These are phyloP conservation scores for Vulpes ferrilata DNA, from an alignment of 2,113 vertebrate genomes.

Conservation along the genomic window DNA sequence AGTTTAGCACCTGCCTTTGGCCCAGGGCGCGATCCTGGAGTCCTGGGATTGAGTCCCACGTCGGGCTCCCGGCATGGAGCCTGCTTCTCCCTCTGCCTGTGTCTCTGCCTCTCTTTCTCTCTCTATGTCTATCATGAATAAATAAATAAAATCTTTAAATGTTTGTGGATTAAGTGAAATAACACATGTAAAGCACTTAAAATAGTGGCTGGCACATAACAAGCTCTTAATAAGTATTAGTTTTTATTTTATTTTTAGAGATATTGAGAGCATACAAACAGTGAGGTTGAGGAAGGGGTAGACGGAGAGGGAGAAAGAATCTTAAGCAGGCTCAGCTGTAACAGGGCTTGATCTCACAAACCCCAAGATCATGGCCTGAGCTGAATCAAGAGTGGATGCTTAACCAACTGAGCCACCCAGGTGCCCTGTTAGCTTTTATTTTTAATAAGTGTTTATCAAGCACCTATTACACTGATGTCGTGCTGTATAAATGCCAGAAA, in stretches of 20 bases:
- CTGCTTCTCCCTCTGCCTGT: too few species aligned
- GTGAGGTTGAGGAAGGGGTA: neutral
- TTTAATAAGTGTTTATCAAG: neutral
- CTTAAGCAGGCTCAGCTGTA: neutral
- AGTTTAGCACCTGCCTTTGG: too few species aligned
- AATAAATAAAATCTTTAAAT: neutral
- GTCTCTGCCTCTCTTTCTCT: too few species aligned
- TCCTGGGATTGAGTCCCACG: too few species aligned
- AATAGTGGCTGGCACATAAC: neutral
- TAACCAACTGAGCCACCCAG: neutral
- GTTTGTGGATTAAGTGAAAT: neutral
- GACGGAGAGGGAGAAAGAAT: neutral
- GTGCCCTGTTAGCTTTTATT: neutral
- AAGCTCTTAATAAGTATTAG: slow-evolving; percentile 9
- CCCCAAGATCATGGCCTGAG: neutral
- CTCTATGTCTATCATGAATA: too few species aligned
- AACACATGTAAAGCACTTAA: neutral
- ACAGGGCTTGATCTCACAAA: neutral
- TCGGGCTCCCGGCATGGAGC: too few species aligned
- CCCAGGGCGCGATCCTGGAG: too few species aligned
- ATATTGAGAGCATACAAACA: neutral
- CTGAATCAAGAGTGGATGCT: neutral
- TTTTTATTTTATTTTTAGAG: neutral
- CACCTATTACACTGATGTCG: neutral
- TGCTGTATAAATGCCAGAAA: neutral